Base-by-base conservation (phyloP, 2,797 vertebrate genomes). In the Leucoraja ocellata region DNA sequence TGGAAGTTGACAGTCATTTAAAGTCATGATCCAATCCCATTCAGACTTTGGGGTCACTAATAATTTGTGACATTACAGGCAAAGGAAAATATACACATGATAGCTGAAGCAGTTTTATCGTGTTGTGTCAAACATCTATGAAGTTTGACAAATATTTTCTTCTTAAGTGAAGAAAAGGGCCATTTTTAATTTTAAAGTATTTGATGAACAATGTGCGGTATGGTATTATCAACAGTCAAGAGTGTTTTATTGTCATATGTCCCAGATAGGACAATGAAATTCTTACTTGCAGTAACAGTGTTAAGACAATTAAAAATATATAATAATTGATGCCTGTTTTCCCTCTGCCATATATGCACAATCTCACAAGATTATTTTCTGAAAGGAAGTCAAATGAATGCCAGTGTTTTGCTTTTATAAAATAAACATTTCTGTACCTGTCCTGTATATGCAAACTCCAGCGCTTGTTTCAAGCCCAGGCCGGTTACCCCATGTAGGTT, bases 381-480 rank as follows among this genome's bases (percentile, higher is more conserved):
- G 77, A 18, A 4, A 65, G 18, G 84, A 36, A 88, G 7, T 88
- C n/a, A 65, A 32, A 25, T 86, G 10, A n/a, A 13, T 18, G 28
- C 28, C 28, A 7, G 28, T 61, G 21, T 14, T 84, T 84, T n/a
- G 54, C 14, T 61, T 25, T 10, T 61, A 25, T 11, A 91, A 39
- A 93, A 94, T 91, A 79, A 93, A 3, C 28, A 93, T 76, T 94
- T 95, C 96, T 96, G 76, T 97, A 99, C 98, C 98, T 99, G 98
- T 95, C 98, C 98, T 36, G 98, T 99, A 95, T 99, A 99, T 63
- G 98, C 98, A 25, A 99, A 99, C 95, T 99, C 98, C 95, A 99
- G 96, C 84, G 98, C 98, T 93, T 99, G 98, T 95, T 99, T 99
- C 94, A 99, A 96, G 94, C 98, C 98, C 1, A 98, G 96, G 93